Base-by-base conservation (phyloP, 2,113 vertebrate genomes). In the Eubucco bourcierii region DNA sequence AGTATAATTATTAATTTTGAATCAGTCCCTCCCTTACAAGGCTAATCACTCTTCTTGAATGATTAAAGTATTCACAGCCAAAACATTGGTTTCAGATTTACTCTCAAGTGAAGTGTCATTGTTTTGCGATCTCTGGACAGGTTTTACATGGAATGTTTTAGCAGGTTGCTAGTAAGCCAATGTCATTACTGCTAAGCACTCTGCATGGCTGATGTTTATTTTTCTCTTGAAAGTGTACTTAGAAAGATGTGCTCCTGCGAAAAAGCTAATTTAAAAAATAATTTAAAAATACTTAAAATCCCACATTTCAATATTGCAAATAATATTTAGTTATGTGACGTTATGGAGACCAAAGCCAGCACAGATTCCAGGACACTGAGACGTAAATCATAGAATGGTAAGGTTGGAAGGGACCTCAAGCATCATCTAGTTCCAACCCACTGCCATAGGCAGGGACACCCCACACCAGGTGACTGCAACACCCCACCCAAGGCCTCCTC, bases 71-170 rank as follows among this genome's bases (percentile, higher is more conserved):
- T 88, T 90, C 90, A 13, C 39, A 75, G 63, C 41, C 75, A 46
- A 92, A 93, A 96, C 56, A 29, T 78, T 18, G 7, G 23, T 94
- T 92, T 86, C 65, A 68, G 37, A 47, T 90, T 72, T 67, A 5
- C 61, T 87, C 92, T 80, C 33, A 46, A 87, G 80, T 41, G 29
- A 90, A 78, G 64, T 73, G 84, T 84, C 80, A 61, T 72, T 84
- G 34, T 55, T 92, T 80, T 74, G 31, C 58, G 55, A 58, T 67
- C 76, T 64, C 91, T 71, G 75, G 84, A 80, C 84, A 92, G 79
- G 71, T 11, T 87, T 21, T 71, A 18, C 3, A 19, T 4, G 15
- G 21, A 88, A 93, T 10, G 5, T 10, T 34, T 70, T 72, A 63
- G 37, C 37, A 56, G 50, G 21, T 27, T 83, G 39, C 31, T 60